These are phyloP conservation scores for Drosophila vallismaia DNA, from an alignment of 2,888 invertebrate species.

Conservation along the genomic window DNA sequence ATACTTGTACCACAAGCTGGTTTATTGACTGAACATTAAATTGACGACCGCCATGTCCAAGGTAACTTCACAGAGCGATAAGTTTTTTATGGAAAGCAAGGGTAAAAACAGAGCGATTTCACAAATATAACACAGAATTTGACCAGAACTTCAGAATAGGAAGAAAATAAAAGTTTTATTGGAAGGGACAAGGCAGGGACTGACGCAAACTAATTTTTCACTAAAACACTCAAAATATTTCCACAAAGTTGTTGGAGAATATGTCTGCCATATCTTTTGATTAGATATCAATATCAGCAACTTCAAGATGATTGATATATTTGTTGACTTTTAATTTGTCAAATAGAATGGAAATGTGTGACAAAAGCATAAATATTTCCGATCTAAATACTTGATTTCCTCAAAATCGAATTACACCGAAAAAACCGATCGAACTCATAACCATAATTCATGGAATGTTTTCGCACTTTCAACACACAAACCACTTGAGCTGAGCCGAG, in stretches of 20 bases:
- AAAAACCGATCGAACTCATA: constrained; percentile 2
- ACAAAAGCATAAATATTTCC: constrained; percentile 9
- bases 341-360: constrained; percentile 16
- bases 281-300: constrained; percentile 70
- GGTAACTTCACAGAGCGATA: constrained; percentile 20
- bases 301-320: constrained; percentile 66
- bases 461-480: constrained; percentile 10
- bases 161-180: not conserved
- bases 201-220: constrained; percentile 13
- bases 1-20: not conserved
- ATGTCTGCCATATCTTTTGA: constrained; percentile 58
- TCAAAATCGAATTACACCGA: not conserved
- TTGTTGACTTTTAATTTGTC: constrained; percentile 35
- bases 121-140: not conserved
- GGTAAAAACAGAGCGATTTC: constrained; percentile 12
- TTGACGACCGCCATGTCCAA: constrained; percentile 8
- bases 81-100: constrained; percentile 22
- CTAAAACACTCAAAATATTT: constrained; percentile 41
- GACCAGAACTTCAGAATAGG: constrained; percentile 9
- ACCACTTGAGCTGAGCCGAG: constrained; percentile 36
- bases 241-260: constrained; percentile 36
- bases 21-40: constrained; percentile 14
- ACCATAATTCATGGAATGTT: not conserved
- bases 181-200: not conserved
- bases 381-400: not conserved